phyloP scores from a whole-genome alignment of 2,888 invertebrate species.

The Stenotaenia linearis region DNA sequence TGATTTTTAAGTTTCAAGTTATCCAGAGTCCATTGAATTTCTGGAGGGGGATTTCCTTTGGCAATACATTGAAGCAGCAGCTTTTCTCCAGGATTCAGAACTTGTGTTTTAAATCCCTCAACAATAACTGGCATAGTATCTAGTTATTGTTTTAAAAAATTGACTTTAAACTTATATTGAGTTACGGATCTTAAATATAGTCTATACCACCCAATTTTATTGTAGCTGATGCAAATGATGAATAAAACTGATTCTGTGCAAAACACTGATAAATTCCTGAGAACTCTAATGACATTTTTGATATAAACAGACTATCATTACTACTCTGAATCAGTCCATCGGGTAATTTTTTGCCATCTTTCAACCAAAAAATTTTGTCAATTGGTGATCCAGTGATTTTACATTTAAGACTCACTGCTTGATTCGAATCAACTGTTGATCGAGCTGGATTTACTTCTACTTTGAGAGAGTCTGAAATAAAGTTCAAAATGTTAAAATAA shows the following conservation, averaged over 20 bases:
- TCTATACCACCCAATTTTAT: background rate
- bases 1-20: background rate
- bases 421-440: background rate
- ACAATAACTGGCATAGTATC: background rate
- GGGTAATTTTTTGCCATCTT: background rate
- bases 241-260: background rate
- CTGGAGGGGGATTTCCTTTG: background rate
- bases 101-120: background rate
- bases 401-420: background rate
- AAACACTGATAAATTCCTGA: slow-evolving; percentile 3
- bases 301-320: background rate
- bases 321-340: background rate
- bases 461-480: background rate
- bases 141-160: background rate
- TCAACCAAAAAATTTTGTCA: background rate
- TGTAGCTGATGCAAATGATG: background rate
- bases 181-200: background rate
- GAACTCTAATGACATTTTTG: background rate
- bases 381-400: background rate
- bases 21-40: background rate
- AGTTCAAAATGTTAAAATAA: background rate
- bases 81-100: background rate
- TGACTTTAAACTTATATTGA: background rate
- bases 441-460: background rate
- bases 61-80: background rate